These are phyloP conservation scores for Petrocephalus microphthalmus DNA, from an alignment of 2,113 vertebrate species.

Conservation along the genomic window DNA sequence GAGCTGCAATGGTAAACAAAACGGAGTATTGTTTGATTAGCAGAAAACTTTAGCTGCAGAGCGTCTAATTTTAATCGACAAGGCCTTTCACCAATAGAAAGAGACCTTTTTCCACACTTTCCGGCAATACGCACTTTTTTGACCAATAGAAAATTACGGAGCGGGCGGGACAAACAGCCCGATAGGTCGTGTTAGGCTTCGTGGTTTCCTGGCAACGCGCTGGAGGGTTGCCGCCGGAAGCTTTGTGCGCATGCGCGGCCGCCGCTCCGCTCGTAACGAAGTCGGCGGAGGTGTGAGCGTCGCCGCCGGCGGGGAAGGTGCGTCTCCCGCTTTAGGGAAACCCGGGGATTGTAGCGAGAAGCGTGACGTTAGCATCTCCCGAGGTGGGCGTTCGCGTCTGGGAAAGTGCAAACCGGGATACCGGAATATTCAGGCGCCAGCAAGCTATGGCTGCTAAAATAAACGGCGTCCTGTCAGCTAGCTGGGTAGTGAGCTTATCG, in stretches of 20 bases:
- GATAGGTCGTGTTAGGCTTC: neutral
- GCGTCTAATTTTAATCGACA: neutral
- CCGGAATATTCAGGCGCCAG: neutral
- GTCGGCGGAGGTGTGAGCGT: too few relatives aligned
- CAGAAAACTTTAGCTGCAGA: neutral
- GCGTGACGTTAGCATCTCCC: neutral
- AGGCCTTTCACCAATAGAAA: neutral
- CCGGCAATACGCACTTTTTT: neutral
- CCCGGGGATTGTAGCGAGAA: neutral
- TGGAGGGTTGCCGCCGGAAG: neutral
- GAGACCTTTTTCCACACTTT: neutral
- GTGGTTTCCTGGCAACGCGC: conserved; percentile 14
- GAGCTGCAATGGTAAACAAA: neutral
- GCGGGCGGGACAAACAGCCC: neutral
- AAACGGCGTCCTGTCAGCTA: neutral
- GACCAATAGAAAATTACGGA: neutral
- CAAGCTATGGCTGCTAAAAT: neutral
- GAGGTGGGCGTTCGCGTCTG: neutral
- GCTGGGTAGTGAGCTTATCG: neutral
- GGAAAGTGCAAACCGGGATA: neutral
- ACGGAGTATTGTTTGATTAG: neutral
- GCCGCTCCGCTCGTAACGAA: neutral
- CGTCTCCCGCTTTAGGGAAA: neutral
- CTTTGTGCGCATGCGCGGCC: neutral
- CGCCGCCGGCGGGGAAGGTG: neutral